Evolutionary conservation across 2,113 vertebrate genomes (phyloP).

Genomic region (Solenodon paradoxus): DNA sequence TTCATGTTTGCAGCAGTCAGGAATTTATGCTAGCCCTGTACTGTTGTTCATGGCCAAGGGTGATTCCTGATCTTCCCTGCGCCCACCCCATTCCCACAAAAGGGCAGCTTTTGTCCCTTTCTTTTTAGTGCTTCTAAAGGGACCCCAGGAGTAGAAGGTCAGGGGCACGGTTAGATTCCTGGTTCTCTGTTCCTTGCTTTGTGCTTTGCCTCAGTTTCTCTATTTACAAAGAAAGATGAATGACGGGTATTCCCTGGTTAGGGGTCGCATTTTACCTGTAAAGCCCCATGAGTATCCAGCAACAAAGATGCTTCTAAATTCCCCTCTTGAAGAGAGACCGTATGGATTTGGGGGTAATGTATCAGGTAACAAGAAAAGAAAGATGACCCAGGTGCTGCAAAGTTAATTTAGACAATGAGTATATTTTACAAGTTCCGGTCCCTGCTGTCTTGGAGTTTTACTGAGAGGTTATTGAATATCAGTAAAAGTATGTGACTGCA

Average conservation of each 20-base stretch:
- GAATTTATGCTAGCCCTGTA: background rate
- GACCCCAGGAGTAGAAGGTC: background rate
- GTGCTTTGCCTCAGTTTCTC: background rate
- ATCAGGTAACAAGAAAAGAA: background rate
- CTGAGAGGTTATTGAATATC: constrained; percentile 52
- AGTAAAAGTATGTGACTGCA: constrained; percentile 13
- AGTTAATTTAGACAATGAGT: background rate
- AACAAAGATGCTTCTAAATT: background rate
- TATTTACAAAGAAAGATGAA: background rate
- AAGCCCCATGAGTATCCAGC: background rate
- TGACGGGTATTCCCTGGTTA: no score
- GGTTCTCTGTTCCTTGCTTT: background rate
- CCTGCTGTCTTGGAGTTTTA: constrained; percentile 22
- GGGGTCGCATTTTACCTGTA: background rate
- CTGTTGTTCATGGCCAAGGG: fast-evolving
- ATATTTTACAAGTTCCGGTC: background rate
- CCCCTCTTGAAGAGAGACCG: background rate
- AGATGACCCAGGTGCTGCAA: background rate
- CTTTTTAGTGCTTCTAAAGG: background rate
- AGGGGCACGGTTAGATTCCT: no score
- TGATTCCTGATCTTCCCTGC: background rate
- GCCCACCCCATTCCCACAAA: no score
- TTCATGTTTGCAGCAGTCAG: background rate
- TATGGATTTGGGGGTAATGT: background rate
- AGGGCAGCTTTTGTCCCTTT: background rate